These are phyloP conservation scores for Trichogramma evanescens DNA, from an alignment of 2,888 invertebrate species.

Conservation along the genomic window DNA sequence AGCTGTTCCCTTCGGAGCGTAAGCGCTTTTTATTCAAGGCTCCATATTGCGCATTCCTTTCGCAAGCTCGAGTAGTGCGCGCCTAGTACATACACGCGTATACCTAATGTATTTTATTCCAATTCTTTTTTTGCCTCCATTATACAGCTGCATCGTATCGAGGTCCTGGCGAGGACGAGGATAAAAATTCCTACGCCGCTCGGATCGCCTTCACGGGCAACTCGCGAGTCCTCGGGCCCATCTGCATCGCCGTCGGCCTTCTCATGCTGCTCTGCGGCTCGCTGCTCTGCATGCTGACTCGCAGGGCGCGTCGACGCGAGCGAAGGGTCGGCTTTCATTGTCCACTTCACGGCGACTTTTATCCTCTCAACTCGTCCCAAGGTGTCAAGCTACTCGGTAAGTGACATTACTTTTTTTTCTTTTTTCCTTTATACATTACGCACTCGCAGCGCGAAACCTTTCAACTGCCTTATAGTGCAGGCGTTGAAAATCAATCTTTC, in stretches of 20 bases:
- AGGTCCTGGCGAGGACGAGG: slow-evolving; percentile 66
- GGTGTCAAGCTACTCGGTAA: slow-evolving; percentile 41
- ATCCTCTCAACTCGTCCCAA: slow-evolving; percentile 62
- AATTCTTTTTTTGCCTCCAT: neutral
- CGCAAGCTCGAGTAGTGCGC: neutral
- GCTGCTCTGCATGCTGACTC: slow-evolving; percentile 60
- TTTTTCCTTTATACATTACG: no score
- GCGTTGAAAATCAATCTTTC: no score
- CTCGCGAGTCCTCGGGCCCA: slow-evolving; percentile 65
- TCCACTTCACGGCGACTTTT: slow-evolving; percentile 72
- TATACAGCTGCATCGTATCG: slow-evolving; percentile 62
- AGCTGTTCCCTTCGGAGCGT: no score
- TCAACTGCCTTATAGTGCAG: no score
- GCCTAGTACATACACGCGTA: neutral
- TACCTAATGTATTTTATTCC: neutral
- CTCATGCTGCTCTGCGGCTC: slow-evolving; percentile 64
- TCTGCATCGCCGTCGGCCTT: slow-evolving; percentile 67
- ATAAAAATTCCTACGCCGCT: slow-evolving; percentile 64
- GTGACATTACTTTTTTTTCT: slow-evolving; percentile 7
- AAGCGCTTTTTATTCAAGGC: no score
- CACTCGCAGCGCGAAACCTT: no score
- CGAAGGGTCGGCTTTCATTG: slow-evolving; percentile 69
- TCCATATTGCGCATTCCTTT: neutral
- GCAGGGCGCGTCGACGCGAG: slow-evolving; percentile 60
- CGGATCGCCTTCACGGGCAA: slow-evolving; percentile 69